Conservation (phyloP, 2,888 invertebrate genomes). For the Pinctada fucata region DNA sequence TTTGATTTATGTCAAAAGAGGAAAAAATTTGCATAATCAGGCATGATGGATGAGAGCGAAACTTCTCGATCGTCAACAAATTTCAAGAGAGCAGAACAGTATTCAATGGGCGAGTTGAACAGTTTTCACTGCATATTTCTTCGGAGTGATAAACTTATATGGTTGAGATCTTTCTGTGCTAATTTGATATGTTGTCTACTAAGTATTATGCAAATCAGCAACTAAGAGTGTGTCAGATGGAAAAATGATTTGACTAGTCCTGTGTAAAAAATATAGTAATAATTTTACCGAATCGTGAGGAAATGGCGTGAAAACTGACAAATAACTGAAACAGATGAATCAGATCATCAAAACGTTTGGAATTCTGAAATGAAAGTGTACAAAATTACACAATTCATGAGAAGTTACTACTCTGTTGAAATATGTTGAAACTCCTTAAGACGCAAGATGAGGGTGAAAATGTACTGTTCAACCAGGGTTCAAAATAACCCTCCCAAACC, state of each 20-base stretch:
- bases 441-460: conserved; percentile 13
- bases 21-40: background rate
- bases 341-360: background rate
- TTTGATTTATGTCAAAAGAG: background rate
- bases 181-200: background rate
- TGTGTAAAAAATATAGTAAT: background rate
- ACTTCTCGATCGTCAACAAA: background rate
- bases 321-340: no score
- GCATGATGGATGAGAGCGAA: background rate
- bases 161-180: background rate
- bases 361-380: conserved; percentile 1
- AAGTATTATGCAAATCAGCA: background rate
- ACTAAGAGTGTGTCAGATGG: background rate
- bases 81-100: background rate
- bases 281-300: no score
- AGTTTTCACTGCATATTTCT: no score
- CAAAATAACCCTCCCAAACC: conserved; percentile 33
- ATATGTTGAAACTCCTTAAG: background rate
- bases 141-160: background rate
- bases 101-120: no score
- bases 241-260: background rate
- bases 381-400: background rate
- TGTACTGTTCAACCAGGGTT: conserved; percentile 30
- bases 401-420: background rate
- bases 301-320: no score